These are phyloP conservation scores for Perognathus longimembris DNA, from an alignment of 2,113 vertebrate species.

Conservation along the genomic window DNA sequence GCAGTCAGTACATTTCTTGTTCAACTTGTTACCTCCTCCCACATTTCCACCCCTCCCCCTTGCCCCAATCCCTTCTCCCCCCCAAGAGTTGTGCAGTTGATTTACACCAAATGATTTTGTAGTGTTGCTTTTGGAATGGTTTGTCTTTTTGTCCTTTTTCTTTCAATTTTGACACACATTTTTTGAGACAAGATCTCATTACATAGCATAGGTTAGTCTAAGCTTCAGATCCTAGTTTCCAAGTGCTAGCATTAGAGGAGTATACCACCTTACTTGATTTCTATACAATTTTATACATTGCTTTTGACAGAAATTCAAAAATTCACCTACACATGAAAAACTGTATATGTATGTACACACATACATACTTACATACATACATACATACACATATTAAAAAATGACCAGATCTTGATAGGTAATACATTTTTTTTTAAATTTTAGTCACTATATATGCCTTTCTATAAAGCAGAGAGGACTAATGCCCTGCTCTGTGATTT, in stretches of 20 bases:
- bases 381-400: not conserved
- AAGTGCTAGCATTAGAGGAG: not conserved
- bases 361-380: no score
- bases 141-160: no score
- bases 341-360: not conserved
- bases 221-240: not conserved
- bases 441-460: conserved; percentile 32
- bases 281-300: not conserved
- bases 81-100: no score
- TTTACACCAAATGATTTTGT: no score
- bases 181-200: not conserved
- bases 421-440: conserved; percentile 40
- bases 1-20: no score
- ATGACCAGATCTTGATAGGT: not conserved
- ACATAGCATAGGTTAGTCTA: not conserved
- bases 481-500: conserved; percentile 60
- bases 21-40: no score
- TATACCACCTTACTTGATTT: not conserved
- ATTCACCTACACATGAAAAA: not conserved
- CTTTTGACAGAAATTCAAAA: conserved; percentile 40
- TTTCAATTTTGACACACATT: not conserved
- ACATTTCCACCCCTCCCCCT: no score
- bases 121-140: no score
- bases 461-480: conserved; percentile 53
- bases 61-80: no score